A percentile compares a stretch with the other conserved stretches of the same genome.
These are phyloP conservation scores for Gobio occitaniae DNA, from an alignment of 2,797 vertebrate species.

Conservation along the genomic window DNA sequence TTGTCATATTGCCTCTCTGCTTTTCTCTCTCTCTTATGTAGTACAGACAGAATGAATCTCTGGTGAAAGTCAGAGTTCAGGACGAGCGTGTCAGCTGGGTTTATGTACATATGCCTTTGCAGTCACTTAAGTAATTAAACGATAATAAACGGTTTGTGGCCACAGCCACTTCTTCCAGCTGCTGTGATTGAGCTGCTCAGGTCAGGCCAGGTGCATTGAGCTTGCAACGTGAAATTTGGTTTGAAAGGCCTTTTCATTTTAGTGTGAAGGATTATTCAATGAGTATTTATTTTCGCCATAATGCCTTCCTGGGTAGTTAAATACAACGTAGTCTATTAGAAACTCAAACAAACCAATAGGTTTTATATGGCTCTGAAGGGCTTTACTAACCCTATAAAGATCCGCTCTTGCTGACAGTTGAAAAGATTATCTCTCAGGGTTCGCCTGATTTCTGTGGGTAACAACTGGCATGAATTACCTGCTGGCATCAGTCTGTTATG, in stretches of 20 bases:
- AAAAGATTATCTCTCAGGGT: constrained; percentile 54
- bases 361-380: constrained; percentile 44
- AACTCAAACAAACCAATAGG: constrained; percentile 58
- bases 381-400: constrained; percentile 48
- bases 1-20: constrained; percentile 14
- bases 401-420: constrained; percentile 37
- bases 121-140: constrained; percentile 59
- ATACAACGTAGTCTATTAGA: constrained; percentile 51
- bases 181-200: constrained; percentile 42
- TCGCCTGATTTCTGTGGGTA: constrained; percentile 42
- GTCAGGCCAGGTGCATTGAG: constrained; percentile 15
- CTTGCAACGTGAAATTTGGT: constrained; percentile 2
- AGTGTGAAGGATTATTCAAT: constrained; percentile 42
- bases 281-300: constrained; percentile 52
- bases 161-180: constrained; percentile 32
- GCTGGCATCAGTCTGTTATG: constrained; percentile 42
- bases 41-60: constrained; percentile 42
- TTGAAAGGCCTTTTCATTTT: constrained; percentile 37
- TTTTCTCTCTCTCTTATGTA: constrained; percentile 29
- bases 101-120: constrained; percentile 52
- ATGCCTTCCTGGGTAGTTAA: constrained; percentile 51
- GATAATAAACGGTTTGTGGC: constrained; percentile 58
- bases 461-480: constrained; percentile 54
- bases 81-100: constrained; percentile 49
- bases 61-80: constrained; percentile 32